Conservation (phyloP, 2,113 vertebrate species). For the Monopterus albus region DNA sequence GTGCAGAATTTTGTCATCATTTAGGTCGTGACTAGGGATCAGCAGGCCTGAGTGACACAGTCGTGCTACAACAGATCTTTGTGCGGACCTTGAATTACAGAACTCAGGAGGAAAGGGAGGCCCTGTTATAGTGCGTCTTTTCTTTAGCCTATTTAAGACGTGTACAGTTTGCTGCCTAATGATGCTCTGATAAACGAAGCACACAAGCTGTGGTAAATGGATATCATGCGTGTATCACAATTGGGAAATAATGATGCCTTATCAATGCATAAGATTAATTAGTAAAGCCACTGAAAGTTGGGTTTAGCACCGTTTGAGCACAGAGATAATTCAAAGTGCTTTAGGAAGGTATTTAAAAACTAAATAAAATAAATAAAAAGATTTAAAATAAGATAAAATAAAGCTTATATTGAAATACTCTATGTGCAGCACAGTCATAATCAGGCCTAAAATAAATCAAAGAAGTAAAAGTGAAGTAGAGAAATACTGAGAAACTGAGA, state of each 20-base stretch:
- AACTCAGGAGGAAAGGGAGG: conserved; percentile 13
- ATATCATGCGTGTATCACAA: no score
- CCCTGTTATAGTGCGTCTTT: background rate
- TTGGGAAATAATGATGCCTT: no score
- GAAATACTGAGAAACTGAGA: no score
- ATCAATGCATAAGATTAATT: no score
- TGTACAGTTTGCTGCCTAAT: no score
- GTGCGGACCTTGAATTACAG: conserved; percentile 29
- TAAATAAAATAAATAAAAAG: background rate
- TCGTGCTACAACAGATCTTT: conserved; percentile 26
- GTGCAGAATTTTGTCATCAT: conserved; percentile 78
- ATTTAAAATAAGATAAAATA: background rate
- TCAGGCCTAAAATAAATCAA: no score
- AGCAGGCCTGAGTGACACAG: conserved; percentile 37
- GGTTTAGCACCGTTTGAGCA: background rate
- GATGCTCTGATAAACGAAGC: no score
- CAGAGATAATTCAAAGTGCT: background rate
- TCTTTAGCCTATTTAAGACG: background rate
- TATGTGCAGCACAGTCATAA: no score
- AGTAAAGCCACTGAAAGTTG: no score
- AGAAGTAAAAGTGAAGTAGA: no score
- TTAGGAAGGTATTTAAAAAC: background rate
- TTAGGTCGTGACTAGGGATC: conserved; percentile 72
- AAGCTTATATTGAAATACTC: no score
- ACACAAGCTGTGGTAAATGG: no score